Conservation (phyloP, 2,113 vertebrate genomes). For the mouse (Mus musculus) region DNA sequence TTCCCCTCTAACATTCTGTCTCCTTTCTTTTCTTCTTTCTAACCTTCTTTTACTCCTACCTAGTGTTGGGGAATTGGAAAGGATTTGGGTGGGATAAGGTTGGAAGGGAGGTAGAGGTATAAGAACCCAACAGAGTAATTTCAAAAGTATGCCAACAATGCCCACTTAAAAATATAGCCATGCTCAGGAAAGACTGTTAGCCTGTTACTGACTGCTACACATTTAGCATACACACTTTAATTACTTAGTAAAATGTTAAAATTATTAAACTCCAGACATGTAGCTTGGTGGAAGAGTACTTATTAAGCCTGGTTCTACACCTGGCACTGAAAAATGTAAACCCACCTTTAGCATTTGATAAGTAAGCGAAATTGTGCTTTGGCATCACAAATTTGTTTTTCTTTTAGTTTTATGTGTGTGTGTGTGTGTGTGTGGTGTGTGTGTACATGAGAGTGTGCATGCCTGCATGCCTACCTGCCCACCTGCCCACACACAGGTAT, state of each 20-base stretch:
- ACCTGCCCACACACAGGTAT: too few species aligned
- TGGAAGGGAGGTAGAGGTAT: too few species aligned
- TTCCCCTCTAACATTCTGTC: too few species aligned
- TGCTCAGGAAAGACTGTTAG: slow-evolving; percentile 2
- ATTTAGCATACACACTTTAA: too few species aligned
- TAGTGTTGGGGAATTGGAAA: too few species aligned
- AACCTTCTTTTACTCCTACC: too few species aligned
- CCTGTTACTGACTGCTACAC: not conserved
- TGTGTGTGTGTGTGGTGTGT: not conserved
- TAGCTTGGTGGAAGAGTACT: too few species aligned
- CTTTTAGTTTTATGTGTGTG: not conserved
- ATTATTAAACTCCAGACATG: not conserved
- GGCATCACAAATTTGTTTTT: not conserved
- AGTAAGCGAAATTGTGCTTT: not conserved
- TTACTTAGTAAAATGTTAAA: not conserved
- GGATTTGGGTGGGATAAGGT: too few species aligned
- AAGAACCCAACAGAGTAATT: too few species aligned
- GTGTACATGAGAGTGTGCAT: too few species aligned
- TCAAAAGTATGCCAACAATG: not conserved
- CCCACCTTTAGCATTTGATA: not conserved
- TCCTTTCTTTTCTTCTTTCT: too few species aligned
- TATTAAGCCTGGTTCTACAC: not conserved
- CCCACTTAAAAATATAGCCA: not conserved
- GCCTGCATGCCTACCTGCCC: not conserved
- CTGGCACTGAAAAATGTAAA: not conserved